phyloP scores from a whole-genome alignment of 2,113 vertebrate species.

The Hystrix brachyura region DNA sequence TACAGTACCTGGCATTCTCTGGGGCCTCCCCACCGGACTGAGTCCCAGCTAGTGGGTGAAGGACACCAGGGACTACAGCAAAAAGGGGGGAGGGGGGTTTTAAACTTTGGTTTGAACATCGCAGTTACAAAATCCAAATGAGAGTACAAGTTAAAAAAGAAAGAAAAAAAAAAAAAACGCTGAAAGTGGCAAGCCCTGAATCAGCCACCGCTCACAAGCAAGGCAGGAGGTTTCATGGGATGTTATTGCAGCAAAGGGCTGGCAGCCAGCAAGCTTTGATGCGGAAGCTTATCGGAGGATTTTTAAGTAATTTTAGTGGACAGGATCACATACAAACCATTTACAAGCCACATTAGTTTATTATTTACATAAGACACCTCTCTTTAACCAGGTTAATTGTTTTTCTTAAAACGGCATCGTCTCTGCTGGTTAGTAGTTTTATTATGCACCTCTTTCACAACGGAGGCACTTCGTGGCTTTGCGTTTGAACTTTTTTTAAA shows the following conservation, averaged over 20 bases:
- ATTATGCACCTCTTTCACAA: slow-evolving; percentile 89
- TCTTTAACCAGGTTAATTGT: slow-evolving; percentile 90
- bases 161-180: slow-evolving; percentile 64
- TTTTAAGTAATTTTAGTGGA: slow-evolving; percentile 95
- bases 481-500: slow-evolving; percentile 72
- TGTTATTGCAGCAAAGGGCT: slow-evolving; percentile 94
- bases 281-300: slow-evolving; percentile 92
- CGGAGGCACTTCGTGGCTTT: slow-evolving; percentile 85
- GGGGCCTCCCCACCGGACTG: slow-evolving; percentile 83
- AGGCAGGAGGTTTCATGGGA: slow-evolving; percentile 87
- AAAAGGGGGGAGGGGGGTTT: slow-evolving; percentile 52
- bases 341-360: slow-evolving; percentile 98
- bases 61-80: slow-evolving; percentile 86
- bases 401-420: slow-evolving; percentile 88
- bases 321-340: slow-evolving; percentile 92
- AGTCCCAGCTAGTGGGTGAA: slow-evolving; percentile 85
- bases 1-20: slow-evolving; percentile 86
- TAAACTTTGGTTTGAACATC: slow-evolving; percentile 83
- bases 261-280: slow-evolving; percentile 95
- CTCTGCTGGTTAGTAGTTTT: slow-evolving; percentile 96
- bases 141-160: slow-evolving; percentile 88
- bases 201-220: slow-evolving; percentile 86
- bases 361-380: slow-evolving; percentile 95
- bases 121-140: slow-evolving; percentile 86
- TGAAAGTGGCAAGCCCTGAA: slow-evolving; percentile 89